Evolutionary conservation across 2,888 invertebrate species (phyloP).

Genomic region (Eristalis tenax): DNA sequence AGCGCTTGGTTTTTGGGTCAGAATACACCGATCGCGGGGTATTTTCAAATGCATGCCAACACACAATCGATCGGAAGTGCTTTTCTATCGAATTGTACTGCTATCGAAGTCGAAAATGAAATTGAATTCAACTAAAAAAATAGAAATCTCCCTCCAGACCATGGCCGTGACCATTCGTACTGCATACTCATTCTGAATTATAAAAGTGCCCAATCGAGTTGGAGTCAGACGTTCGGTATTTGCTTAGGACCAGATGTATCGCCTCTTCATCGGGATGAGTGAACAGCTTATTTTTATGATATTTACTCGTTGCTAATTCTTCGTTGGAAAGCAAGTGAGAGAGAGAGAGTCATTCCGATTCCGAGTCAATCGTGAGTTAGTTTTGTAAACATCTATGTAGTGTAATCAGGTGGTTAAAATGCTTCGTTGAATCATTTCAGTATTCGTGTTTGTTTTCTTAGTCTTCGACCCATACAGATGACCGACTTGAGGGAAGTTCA

Average conservation of each 20-base stretch:
- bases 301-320: slow-evolving; percentile 21
- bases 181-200: background rate
- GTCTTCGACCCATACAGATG: background rate
- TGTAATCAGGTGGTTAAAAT: slow-evolving; percentile 10
- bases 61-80: background rate
- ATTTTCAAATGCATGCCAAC: background rate
- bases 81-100: background rate
- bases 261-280: slow-evolving; percentile 24
- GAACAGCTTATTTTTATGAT: background rate
- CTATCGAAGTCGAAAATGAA: background rate
- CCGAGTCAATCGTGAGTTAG: slow-evolving; percentile 3
- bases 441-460: background rate
- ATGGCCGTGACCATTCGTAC: background rate
- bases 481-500: background rate
- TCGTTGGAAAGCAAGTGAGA: background rate
- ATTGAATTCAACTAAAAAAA: background rate
- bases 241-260: slow-evolving; percentile 30
- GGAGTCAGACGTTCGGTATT: slow-evolving; percentile 22
- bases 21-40: background rate
- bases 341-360: background rate
- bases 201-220: background rate
- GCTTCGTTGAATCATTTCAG: background rate
- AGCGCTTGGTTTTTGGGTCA: background rate
- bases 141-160: background rate
- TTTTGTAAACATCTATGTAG: slow-evolving; percentile 18